phyloP scores from a whole-genome alignment of 2,888 invertebrate species.

The Spialia ferax region DNA sequence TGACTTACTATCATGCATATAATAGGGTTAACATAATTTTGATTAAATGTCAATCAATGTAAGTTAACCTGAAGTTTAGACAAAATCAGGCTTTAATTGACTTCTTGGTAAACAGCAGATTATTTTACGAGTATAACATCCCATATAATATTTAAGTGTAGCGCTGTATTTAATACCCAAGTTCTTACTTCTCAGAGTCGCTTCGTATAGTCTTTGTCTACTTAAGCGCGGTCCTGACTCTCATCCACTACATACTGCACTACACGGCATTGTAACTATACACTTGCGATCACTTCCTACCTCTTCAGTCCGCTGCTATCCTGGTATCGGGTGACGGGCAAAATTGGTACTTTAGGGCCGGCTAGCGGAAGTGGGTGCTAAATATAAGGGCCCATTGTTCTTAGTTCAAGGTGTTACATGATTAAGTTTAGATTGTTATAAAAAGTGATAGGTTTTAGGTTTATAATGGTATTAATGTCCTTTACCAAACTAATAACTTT shows the following conservation, averaged over 20 bases:
- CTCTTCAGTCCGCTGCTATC: conserved; percentile 24
- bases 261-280: conserved; percentile 21
- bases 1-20: too few species aligned
- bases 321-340: conserved; percentile 30
- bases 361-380: not conserved
- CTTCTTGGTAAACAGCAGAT: too few species aligned
- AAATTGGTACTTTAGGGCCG: not conserved
- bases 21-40: too few species aligned
- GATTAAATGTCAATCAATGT: too few species aligned
- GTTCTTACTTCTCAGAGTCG: conserved; percentile 2
- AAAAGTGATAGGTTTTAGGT: too few species aligned
- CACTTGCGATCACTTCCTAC: conserved; percentile 31
- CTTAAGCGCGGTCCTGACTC: conserved; percentile 5
- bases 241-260: conserved; percentile 2
- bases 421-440: too few species aligned
- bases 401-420: not conserved
- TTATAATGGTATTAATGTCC: too few species aligned
- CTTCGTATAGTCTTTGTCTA: conserved; percentile 22
- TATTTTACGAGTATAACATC: too few species aligned
- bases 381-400: conserved; percentile 2
- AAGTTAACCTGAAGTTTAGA: too few species aligned
- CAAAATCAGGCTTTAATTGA: too few species aligned
- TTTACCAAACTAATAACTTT: too few species aligned
- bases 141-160: too few species aligned
- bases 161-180: not conserved